Percentiles rank a stretch among this genome's conserved stretches.
Evolutionary conservation across 2,888 invertebrate species (phyloP).

Genomic region (Prosapia bicincta): DNA sequence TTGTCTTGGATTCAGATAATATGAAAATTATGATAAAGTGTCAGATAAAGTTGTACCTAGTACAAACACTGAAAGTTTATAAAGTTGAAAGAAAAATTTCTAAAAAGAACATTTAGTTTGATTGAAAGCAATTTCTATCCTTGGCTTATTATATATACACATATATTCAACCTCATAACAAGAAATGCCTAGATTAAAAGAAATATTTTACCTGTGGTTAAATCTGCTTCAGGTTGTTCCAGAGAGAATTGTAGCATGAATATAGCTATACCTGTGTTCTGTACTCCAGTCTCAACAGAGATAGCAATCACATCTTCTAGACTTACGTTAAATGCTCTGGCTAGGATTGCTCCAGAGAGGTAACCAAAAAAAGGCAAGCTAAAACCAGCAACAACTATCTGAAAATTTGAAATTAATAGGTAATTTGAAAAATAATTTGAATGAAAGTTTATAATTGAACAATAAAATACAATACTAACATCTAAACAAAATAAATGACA

Average conservation of each 20-base stretch:
- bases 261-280: conserved; percentile 91
- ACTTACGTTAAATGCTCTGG: conserved; percentile 59
- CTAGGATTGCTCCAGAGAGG: conserved; percentile 60
- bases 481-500: too few species aligned
- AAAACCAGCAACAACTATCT: conserved; percentile 78
- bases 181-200: too few species aligned
- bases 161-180: neutral
- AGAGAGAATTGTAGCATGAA: conserved; percentile 79
- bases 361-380: conserved; percentile 82
- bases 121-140: neutral
- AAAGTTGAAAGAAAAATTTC: too few species aligned
- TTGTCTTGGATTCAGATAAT: too few species aligned
- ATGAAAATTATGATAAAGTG: too few species aligned
- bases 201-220: conserved; percentile 66
- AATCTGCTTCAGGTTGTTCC: conserved; percentile 80
- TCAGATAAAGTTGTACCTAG: too few species aligned
- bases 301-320: conserved; percentile 76
- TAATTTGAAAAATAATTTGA: too few species aligned
- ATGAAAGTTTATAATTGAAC: too few species aligned
- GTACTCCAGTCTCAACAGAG: conserved; percentile 88
- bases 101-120: too few species aligned
- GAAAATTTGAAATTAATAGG: too few species aligned
- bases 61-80: too few species aligned
- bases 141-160: neutral
- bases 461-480: too few species aligned